Base-by-base conservation (phyloP, 2,797 vertebrate genomes). In the Sitta carolinensis region DNA sequence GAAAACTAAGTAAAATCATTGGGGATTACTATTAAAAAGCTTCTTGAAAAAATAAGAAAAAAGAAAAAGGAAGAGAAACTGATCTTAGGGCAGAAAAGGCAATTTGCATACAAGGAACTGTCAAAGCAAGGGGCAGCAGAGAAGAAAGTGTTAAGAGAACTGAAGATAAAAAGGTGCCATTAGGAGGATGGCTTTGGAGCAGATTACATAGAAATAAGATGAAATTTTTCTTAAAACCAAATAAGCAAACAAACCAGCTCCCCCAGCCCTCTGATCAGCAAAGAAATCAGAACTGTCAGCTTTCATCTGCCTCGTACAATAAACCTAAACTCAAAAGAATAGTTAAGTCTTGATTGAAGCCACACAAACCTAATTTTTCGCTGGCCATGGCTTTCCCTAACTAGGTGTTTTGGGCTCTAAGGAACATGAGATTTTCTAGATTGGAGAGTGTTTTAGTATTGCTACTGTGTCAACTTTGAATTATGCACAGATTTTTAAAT, bases 401-500 rank as follows among this genome's bases (percentile, higher is more conserved):
- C 22, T 45, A 22, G 11, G 23, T 72, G 59, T 45, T 91, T 92
- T 75, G 52, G 32, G 89, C 59, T 80, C 68, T 2, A 11, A 85
- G 66, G 55, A 93, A 66, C 30, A 30, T 12, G 55, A 93, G 38
- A 47, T 88, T 92, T 92, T 86, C 63, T 64, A 57, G 70, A 42
- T 0, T 69, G 89, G 42, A 72, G 62, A 78, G 45, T 54, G 55
- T 81, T 91, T 85, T 66, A 91, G n/a, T 58, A 69, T 58, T 74
- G 80, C 80, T 92, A 82, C 74, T 54, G 69, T 91, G 92, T 96
- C 85, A 94, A 94, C 79, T 90, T 94, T 82, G 91, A 96, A 82
- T 94, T 96, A 93, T 84, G 80, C 77, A 76, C 47, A n/a, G 85
- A 69, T 93, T 94, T 96, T 95, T 94, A 94, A 95, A 93, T 87